Base-by-base conservation (phyloP, 1,140 invertebrate genomes). In the Drosophila funebris region DNA sequence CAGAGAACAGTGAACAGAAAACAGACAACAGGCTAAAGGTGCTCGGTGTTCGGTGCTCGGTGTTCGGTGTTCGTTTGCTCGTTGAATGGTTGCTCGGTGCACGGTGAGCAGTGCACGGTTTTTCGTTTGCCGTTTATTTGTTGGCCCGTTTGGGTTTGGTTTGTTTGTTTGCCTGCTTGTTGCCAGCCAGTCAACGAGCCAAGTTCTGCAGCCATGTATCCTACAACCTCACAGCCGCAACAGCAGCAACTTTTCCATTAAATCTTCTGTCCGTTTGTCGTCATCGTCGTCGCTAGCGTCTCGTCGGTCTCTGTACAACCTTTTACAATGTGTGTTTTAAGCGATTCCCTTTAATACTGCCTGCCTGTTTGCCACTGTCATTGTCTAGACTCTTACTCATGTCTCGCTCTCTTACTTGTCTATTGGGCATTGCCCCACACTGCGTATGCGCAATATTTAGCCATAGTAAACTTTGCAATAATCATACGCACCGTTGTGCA, bases 211-310 rank as follows among this genome's bases (percentile, higher is more conserved):
- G 48, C 20, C 58, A 14, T 57, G 60, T 31, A 73, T 84, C 46
- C 56, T 67, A 69, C 46, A 63, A 18, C 46, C 56, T 53, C 43
- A 54, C 77, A 67, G 70, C 68, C 46, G 61, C 75, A 78, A 62
- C 72, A 63, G 68, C 63, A 76, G 77, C 52, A 87, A 78, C 78
- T 87, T 87, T 85, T 78, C 82, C 82, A 85, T 85, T 85, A 85
- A 88, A 82, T 88, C 82, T 75, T 81, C 62, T 74, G 73, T 60
- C 64, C 48, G 22, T 48, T 52, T 14, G 16, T 33, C 16, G 48
- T 33, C 18, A 8, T 22, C 33, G 33, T 22, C 50, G 52, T 22
- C n/a, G n/a, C n/a, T n/a, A n/a, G n/a, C 33, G 48, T 50, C 48
- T 33, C 52, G 31, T 31, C 44, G 9, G 5, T 58, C 14, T 61